These are phyloP conservation scores for Chaenogobius annularis DNA, from an alignment of 2,113 vertebrate species.

Conservation along the genomic window DNA sequence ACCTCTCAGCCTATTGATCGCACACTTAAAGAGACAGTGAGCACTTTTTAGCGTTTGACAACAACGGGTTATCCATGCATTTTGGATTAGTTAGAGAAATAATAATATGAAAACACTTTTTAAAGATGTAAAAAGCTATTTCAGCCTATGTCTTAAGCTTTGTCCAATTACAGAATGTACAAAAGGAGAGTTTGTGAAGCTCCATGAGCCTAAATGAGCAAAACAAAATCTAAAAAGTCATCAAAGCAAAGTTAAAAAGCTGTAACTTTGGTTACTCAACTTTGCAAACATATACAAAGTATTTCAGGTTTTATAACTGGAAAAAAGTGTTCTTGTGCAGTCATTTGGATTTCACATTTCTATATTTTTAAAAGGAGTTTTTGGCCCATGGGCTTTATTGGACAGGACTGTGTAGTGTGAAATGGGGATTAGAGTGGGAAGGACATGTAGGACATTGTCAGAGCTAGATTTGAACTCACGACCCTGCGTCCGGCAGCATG, in stretches of 20 bases:
- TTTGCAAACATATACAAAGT: neutral
- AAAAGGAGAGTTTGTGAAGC: neutral
- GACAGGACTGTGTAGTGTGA: too few relatives aligned
- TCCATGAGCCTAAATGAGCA: neutral
- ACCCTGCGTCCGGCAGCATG: too few relatives aligned
- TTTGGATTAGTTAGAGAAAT: neutral
- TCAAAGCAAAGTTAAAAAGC: neutral
- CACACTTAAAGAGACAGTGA: constrained; percentile 2
- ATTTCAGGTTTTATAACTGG: neutral
- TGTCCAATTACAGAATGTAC: neutral
- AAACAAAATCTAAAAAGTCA: neutral
- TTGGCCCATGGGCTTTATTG: too few relatives aligned
- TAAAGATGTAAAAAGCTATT: neutral
- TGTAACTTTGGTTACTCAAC: neutral
- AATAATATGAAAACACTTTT: neutral
- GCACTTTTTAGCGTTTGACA: neutral
- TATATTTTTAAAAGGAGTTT: too few relatives aligned
- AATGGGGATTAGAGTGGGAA: too few relatives aligned
- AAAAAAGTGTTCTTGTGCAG: too few relatives aligned
- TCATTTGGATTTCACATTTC: too few relatives aligned
- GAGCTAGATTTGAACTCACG: too few relatives aligned
- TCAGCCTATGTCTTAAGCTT: neutral
- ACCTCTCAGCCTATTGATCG: constrained; percentile 35
- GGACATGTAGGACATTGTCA: too few relatives aligned
- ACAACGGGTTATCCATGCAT: neutral